Evolutionary conservation across 1,140 invertebrate genomes (phyloP).

Genomic region (Bombus cullumanus): DNA sequence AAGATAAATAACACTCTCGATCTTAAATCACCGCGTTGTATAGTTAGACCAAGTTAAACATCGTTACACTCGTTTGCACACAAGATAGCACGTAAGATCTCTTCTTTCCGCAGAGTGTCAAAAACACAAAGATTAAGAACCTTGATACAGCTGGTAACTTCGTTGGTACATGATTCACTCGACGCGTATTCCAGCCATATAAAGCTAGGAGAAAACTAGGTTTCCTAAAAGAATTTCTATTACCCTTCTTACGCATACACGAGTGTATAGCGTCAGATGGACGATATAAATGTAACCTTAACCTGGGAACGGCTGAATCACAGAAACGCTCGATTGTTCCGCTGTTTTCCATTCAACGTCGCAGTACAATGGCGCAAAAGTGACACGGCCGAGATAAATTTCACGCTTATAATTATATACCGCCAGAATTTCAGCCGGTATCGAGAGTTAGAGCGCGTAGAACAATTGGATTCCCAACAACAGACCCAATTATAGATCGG

Average conservation of each 20-base stretch:
- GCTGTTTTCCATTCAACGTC: neutral
- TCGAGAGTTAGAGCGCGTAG: neutral
- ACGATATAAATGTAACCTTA: neutral
- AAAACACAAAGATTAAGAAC: too few relatives aligned
- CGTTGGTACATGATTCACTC: too few relatives aligned
- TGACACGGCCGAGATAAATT: constrained; percentile 14
- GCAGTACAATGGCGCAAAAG: constrained; percentile 5
- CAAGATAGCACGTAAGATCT: neutral
- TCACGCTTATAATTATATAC: neutral
- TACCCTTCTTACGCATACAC: neutral
- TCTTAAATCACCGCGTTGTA: constrained; percentile 40
- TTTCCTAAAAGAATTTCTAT: neutral
- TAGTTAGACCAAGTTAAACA: neutral
- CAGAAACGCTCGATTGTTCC: neutral
- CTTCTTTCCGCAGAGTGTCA: too few relatives aligned
- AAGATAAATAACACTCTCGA: constrained; percentile 44
- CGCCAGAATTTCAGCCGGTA: neutral
- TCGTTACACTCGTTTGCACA: neutral
- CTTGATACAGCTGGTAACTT: too few relatives aligned
- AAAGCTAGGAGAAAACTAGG: neutral
- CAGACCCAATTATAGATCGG: neutral
- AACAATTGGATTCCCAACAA: constrained; percentile 1
- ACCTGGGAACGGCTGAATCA: neutral
- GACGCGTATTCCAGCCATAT: too few relatives aligned
- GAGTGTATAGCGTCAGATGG: too few relatives aligned